Evolutionary conservation across 2,888 invertebrate species (phyloP), one percentile per base, ranked within the genome.

Genomic region (Netelia fuscicornis): DNA sequence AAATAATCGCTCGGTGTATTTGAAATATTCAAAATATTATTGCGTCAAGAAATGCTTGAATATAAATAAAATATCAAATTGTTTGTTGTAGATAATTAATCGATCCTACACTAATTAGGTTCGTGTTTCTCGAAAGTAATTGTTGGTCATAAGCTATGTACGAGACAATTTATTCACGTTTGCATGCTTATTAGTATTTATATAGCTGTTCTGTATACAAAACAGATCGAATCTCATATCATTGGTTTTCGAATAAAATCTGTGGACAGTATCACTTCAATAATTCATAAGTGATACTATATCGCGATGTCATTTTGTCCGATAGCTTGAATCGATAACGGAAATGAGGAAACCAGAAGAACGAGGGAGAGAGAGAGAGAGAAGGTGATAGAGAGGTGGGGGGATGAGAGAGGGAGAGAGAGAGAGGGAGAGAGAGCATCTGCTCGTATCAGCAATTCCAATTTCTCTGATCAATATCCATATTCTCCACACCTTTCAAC

Each of bases 361-460:
- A 30, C 5, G 30, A 30, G 30, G 5, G 30, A 30, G 30, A 30
- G 30, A 30, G 30, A 30, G 30, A 30, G 30, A 30, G 48, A 30
- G 17, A 17, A 17, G 17, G 17, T 17, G 17, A 17, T 17, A 17
- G 17, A 17, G 17, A 17, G 17, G 17, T 17, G 17, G 17, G 17
- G 17, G 17, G 17, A 17, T 17, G 52, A 37, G 6, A 44, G 30
- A 42, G 58, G 20, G 17, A 37, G 6, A 44, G 30, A 42, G 58
- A 37, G 17, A 52, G 25, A 25, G 30, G 17, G 48, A 48, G 48
- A 48, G 37, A 56, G 48, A 56, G 54, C 20, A 37, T 44, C 65
- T 54, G 52, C 23, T 56, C 54, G 54, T 76, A 76, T 76, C 76
- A 54, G 54, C 65, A 65, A 76, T 65, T 76, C 76, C 65, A 13